Evolutionary conservation across 2,113 vertebrate species (phyloP).

Genomic region (Seriola quinqueradiata): DNA sequence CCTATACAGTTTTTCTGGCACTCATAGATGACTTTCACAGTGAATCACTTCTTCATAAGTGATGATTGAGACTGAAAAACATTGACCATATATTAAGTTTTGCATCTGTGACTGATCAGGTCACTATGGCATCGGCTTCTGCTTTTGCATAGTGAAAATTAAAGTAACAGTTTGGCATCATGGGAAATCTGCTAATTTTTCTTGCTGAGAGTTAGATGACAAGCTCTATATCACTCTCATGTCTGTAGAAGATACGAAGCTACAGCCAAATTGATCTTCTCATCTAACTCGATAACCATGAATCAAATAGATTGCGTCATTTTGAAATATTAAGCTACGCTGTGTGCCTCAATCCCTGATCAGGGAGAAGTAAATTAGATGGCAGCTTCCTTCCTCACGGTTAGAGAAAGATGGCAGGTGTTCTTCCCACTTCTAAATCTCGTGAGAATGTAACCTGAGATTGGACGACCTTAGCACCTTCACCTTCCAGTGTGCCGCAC

Average conservation of each 20-base stretch:
- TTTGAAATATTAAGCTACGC: neutral
- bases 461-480: slow-evolving; percentile 54
- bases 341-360: neutral
- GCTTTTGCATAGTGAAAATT: slow-evolving; percentile 1
- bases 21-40: slow-evolving; percentile 45
- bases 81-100: neutral
- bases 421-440: slow-evolving; percentile 48
- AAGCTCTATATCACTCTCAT: neutral
- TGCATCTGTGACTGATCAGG: neutral
- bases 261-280: neutral
- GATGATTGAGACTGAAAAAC: neutral
- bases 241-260: neutral
- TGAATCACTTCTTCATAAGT: slow-evolving; percentile 35
- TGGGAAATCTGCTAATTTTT: neutral
- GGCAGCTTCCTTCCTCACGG: neutral
- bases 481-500: slow-evolving; percentile 18
- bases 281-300: too few species aligned
- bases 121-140: neutral
- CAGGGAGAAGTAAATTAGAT: neutral
- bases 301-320: neutral
- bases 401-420: slow-evolving; percentile 57
- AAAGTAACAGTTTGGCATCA: slow-evolving; percentile 9
- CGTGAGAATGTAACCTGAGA: slow-evolving; percentile 71
- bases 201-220: neutral
- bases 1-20: neutral